These are phyloP conservation scores for Arothron firmamentum DNA, from an alignment of 2,113 vertebrate genomes.

Conservation along the genomic window DNA sequence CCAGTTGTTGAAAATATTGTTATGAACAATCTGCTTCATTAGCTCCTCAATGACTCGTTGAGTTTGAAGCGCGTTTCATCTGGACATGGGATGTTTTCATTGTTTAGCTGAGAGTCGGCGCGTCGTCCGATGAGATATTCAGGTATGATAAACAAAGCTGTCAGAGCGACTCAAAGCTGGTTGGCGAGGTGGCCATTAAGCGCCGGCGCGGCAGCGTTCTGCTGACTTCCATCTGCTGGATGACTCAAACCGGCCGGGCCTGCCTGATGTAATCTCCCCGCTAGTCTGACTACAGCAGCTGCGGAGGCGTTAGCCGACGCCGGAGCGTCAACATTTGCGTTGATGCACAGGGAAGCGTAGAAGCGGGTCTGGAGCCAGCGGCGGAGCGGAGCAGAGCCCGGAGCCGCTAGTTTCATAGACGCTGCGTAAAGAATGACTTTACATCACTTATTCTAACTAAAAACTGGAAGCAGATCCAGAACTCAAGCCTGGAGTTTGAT, in stretches of 20 bases:
- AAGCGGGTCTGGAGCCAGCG: slow-evolving; percentile 4
- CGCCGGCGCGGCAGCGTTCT: not conserved
- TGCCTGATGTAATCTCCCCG: slow-evolving; percentile 3
- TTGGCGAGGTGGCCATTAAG: not conserved
- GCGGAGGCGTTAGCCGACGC: slow-evolving; percentile 2
- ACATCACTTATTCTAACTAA: no score
- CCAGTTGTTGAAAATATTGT: not conserved
- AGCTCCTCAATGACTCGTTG: not conserved
- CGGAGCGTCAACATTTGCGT: slow-evolving; percentile 18
- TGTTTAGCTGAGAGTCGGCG: not conserved
- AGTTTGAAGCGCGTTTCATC: not conserved
- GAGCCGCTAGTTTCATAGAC: slow-evolving; percentile 21
- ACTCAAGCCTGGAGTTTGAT: not conserved
- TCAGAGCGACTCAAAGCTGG: not conserved
- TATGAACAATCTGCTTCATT: not conserved
- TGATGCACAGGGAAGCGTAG: slow-evolving; percentile 11
- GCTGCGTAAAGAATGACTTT: slow-evolving; percentile 20
- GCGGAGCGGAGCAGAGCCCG: slow-evolving; percentile 14
- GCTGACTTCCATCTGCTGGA: not conserved
- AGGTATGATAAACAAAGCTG: slow-evolving; percentile 3
- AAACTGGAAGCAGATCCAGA: no score
- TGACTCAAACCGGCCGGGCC: slow-evolving; percentile 12
- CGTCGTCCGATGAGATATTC: not conserved
- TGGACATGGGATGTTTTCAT: not conserved
- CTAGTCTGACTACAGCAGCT: slow-evolving; percentile 14